A percentile compares a stretch with the other conserved stretches of the same genome.
Conservation (phyloP, 2,113 vertebrate species). For the Ceyx margarethae region DNA sequence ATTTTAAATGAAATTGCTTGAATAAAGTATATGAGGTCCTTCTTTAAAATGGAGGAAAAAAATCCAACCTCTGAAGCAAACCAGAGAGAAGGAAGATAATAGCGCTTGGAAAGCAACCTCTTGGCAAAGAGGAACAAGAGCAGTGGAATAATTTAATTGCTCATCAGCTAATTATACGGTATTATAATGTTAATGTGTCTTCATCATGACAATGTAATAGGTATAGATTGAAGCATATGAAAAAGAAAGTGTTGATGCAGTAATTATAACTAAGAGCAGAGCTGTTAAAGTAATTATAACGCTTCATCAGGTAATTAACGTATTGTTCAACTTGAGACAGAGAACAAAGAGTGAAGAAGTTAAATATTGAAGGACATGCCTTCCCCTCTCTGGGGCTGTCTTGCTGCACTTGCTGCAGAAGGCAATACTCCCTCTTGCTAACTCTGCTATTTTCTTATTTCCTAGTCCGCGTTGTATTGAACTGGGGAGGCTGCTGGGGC, state of each 20-base stretch:
- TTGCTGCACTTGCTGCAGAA: neutral
- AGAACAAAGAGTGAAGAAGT: slow-evolving; percentile 85
- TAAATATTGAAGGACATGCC: slow-evolving; percentile 88
- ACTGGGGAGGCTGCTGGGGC: neutral
- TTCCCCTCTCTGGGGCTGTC: slow-evolving; percentile 60
- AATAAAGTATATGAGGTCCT: slow-evolving; percentile 64
- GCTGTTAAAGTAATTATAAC: slow-evolving; percentile 92
- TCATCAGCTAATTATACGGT: slow-evolving; percentile 91
- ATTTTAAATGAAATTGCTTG: slow-evolving; percentile 68
- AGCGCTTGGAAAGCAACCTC: slow-evolving; percentile 79
- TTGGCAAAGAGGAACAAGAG: slow-evolving; percentile 84
- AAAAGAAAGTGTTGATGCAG: slow-evolving; percentile 84
- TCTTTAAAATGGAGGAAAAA: slow-evolving; percentile 38
- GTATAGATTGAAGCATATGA: slow-evolving; percentile 84
- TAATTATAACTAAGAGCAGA: slow-evolving; percentile 84
- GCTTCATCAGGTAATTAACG: slow-evolving; percentile 90
- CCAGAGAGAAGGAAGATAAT: slow-evolving; percentile 77
- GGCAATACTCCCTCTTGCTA: slow-evolving; percentile 4
- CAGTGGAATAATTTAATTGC: slow-evolving; percentile 95
- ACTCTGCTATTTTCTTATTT: slow-evolving; percentile 59
- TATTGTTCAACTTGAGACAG: slow-evolving; percentile 87
- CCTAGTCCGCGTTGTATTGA: neutral
- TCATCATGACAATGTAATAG: slow-evolving; percentile 86
- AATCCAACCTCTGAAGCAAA: slow-evolving; percentile 69
- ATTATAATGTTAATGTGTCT: slow-evolving; percentile 93